Evolutionary conservation across 2,113 vertebrate genomes (phyloP), one percentile per base, ranked within the genome.

Genomic region (Ameiurus melas): DNA sequence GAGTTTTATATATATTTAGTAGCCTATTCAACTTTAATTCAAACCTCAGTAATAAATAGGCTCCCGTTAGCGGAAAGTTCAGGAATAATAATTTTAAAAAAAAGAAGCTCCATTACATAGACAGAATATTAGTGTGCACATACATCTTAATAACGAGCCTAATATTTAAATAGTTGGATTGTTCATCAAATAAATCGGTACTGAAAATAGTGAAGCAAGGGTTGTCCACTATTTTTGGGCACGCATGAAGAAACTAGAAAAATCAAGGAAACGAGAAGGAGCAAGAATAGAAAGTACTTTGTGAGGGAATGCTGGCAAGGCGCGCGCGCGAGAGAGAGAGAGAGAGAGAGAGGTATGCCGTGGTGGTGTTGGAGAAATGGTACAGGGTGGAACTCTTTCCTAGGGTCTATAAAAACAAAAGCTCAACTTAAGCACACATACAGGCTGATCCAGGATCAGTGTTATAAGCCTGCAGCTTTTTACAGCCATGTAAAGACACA

Each of bases 321-420:
- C 1, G 16, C 14, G 30, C 66, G n/a, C 33, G 88, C 82, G 71
- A 86, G 58, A 89, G 73, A 80, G 60, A 85, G 33, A 57, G 36
- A 39, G 39, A 64, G 62, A 12, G 51, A 79, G 51, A 43, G 43
- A 17, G 66, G 70, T 89, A 62, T 83, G 16, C 80, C 25, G 5
- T 85, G 19, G 16, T 60, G 57, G 84, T 70, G 19, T 25, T 64
- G 60, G 85, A 89, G 66, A 73, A 57, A 73, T 83, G 70, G 27
- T 84, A 70, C n/a, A 89, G 81, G 84, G 8, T 75, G 85, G 82
- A 80, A 47, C 22, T 75, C 39, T 25, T 75, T 73, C 55, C 70
- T 27, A 64, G 30, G 84, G 80, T 78, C 58, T 77, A 62, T 53
- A 81, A 58, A 87, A 91, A 81, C 39, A 55, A 77, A 84, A 70